Evolutionary conservation across 2,113 vertebrate species (phyloP).

Genomic region (Sylvilagus bachmani): DNA sequence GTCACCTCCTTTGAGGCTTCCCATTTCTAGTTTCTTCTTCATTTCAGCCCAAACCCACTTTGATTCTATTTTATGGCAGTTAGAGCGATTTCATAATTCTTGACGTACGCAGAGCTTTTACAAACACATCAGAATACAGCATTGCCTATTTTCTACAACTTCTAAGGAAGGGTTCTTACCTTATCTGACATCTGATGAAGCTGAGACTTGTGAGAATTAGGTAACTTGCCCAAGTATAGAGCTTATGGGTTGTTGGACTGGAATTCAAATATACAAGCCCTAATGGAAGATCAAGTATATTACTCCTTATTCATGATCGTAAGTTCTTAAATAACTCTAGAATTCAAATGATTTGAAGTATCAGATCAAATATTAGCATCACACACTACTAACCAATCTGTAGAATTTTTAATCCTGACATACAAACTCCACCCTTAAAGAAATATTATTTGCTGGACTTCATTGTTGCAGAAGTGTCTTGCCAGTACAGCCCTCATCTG

Average conservation of each 20-base stretch:
- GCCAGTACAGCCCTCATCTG: neutral
- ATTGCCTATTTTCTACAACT: neutral
- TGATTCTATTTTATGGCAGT: neutral
- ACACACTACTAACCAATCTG: neutral
- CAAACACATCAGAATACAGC: neutral
- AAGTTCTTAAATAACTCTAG: neutral
- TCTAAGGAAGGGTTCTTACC: neutral
- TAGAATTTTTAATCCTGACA: constrained; percentile 2
- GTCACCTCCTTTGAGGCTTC: neutral
- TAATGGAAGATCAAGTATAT: neutral
- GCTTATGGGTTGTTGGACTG: neutral
- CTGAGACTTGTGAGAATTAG: neutral
- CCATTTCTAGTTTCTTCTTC: neutral
- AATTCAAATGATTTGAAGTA: neutral
- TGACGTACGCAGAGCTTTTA: neutral
- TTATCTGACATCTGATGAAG: neutral
- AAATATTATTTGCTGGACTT: neutral
- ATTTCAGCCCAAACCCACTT: neutral
- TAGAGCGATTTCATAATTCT: neutral
- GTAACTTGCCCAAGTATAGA: neutral
- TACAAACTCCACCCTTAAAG: neutral
- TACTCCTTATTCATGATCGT: neutral
- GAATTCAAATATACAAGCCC: neutral
- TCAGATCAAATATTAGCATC: neutral
- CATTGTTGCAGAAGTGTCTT: neutral